These are phyloP conservation scores for Micrasema minimum DNA, from an alignment of 1,140 invertebrate genomes.

Conservation along the genomic window DNA sequence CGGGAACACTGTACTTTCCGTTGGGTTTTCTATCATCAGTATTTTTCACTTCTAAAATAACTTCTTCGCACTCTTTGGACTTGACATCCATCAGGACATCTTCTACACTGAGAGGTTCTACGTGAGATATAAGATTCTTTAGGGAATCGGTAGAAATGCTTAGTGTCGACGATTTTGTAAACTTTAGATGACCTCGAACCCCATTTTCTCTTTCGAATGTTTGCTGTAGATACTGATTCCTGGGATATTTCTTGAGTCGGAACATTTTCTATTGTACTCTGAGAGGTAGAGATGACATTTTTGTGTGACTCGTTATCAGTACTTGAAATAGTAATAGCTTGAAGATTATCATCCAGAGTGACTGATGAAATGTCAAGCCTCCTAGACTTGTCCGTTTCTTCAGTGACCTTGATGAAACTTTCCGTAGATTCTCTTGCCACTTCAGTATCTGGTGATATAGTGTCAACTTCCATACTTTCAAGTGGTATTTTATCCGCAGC, in stretches of 20 bases:
- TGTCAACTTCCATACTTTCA: too few relatives aligned
- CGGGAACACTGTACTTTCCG: conserved; percentile 38
- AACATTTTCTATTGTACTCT: neutral
- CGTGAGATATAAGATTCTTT: conserved; percentile 70
- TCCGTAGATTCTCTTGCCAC: too few relatives aligned
- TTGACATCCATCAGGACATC: conserved; percentile 66
- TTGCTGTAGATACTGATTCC: conserved; percentile 15
- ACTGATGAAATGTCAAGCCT: too few relatives aligned
- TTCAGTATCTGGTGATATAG: too few relatives aligned
- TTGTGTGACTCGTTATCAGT: too few relatives aligned
- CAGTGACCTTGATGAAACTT: too few relatives aligned
- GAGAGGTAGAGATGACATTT: too few relatives aligned
- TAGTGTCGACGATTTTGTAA: conserved; percentile 64
- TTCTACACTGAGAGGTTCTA: conserved; percentile 65
- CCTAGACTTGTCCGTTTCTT: too few relatives aligned
- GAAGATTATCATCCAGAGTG: too few relatives aligned
- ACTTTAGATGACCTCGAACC: conserved; percentile 61
- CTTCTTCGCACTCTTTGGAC: conserved; percentile 56
- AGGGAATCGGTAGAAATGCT: conserved; percentile 70
- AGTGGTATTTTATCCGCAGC: too few relatives aligned
- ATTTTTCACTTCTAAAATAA: conserved; percentile 36
- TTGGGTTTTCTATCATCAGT: conserved; percentile 39
- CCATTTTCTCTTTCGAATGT: conserved; percentile 61
- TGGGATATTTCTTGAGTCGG: neutral
- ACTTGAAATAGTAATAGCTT: too few relatives aligned